Percentiles rank a stretch among this genome's conserved stretches.
Evolutionary conservation across 2,113 vertebrate genomes (phyloP).

Genomic region (Donacobius atricapilla): DNA sequence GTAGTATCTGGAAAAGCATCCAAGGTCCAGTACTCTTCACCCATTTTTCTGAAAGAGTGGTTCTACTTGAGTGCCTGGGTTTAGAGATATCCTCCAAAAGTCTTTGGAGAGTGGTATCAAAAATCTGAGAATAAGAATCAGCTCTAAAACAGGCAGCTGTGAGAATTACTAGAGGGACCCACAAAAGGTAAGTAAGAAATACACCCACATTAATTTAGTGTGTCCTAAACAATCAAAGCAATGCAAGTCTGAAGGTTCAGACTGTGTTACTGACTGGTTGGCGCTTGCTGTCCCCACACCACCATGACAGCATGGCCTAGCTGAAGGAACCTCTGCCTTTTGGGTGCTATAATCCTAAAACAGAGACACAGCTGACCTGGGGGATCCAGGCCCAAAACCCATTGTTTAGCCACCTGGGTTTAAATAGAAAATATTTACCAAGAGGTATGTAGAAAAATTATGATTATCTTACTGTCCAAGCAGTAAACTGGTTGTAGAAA

Average conservation of each 20-base stretch:
- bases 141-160: neutral
- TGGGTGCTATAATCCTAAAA: neutral
- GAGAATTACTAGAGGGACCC: neutral
- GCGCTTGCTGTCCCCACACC: neutral
- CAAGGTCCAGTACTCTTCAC: neutral
- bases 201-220: neutral
- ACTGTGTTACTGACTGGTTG: neutral
- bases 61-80: neutral
- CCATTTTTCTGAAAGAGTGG: neutral
- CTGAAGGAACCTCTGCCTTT: neutral
- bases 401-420: neutral
- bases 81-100: neutral
- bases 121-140: neutral
- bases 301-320: rapidly evolving
- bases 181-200: neutral
- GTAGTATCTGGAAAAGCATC: neutral
- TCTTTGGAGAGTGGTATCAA: neutral
- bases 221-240: neutral
- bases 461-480: neutral
- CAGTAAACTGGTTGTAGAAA: neutral
- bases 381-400: rapidly evolving
- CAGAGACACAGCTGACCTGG: neutral
- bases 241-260: neutral
- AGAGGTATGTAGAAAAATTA: neutral
- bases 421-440: neutral